Evolutionary conservation across 2,888 invertebrate genomes (phyloP).

Genomic region (Caenorhabditis angaria): DNA sequence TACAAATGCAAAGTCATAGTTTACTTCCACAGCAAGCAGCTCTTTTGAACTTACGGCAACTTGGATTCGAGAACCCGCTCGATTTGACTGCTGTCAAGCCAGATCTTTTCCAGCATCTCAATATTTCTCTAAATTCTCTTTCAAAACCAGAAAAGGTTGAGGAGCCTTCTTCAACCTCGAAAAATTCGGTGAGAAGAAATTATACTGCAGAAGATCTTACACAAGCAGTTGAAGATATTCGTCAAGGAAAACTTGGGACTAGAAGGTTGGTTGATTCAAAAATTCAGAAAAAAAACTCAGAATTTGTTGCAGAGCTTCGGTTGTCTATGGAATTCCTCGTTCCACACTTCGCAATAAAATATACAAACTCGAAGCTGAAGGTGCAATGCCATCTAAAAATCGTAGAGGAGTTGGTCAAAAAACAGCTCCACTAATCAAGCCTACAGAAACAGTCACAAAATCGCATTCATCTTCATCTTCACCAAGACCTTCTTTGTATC

Average conservation of each 20-base stretch:
- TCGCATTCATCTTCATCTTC: conserved; percentile 33
- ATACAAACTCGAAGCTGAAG: conserved; percentile 73
- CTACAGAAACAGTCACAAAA: neutral
- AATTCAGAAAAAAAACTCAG: neutral
- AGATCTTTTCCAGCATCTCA: conserved; percentile 4
- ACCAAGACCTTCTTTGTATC: conserved; percentile 33
- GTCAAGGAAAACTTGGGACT: conserved; percentile 56
- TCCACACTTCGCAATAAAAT: conserved; percentile 94
- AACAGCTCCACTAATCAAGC: neutral
- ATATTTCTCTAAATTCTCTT: conserved; percentile 20
- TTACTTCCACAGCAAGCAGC: conserved; percentile 11
- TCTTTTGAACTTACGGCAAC: neutral
- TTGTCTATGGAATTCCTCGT: conserved; percentile 93
- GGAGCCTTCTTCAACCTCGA: neutral
- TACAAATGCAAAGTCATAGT: conserved; percentile 33
- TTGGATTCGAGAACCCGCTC: conserved; percentile 28
- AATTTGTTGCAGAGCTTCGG: conserved; percentile 80
- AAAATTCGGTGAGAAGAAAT: conserved; percentile 77
- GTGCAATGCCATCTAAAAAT: conserved; percentile 30
- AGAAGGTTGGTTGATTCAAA: conserved; percentile 81
- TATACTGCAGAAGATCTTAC: conserved; percentile 96
- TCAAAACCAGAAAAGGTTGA: conserved; percentile 28
- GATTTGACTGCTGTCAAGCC: conserved; percentile 41
- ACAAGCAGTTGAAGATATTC: conserved; percentile 83
- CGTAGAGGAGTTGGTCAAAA: conserved; percentile 21